These are phyloP conservation scores for Thomomys bottae DNA, from an alignment of 2,113 vertebrate species.

Conservation along the genomic window DNA sequence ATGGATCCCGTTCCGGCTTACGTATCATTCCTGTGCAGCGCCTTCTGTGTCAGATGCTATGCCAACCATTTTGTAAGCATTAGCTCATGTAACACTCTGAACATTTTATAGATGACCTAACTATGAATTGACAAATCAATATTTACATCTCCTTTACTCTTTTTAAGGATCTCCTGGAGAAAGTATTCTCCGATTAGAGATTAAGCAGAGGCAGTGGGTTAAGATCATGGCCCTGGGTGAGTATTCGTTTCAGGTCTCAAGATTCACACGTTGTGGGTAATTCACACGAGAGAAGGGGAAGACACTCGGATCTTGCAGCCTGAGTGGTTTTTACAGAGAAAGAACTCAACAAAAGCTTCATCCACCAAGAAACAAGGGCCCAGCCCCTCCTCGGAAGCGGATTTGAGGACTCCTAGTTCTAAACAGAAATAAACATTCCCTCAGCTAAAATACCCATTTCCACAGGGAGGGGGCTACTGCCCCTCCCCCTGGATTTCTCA, in stretches of 20 bases:
- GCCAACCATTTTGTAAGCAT: conserved; percentile 22
- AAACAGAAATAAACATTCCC: background rate
- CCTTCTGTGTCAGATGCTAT: background rate
- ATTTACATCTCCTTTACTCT: background rate
- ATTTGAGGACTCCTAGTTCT: background rate
- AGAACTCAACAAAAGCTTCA: background rate
- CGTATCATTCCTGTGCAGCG: background rate
- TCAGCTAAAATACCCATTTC: background rate
- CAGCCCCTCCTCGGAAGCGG: background rate
- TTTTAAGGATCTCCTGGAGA: conserved; percentile 1
- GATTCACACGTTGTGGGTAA: background rate
- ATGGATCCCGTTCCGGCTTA: background rate
- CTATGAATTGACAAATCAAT: background rate
- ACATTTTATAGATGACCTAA: conserved; percentile 27
- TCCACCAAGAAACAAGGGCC: background rate
- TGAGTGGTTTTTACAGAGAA: background rate
- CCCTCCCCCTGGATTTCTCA: background rate
- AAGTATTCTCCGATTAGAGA: background rate
- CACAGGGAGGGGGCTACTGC: too few relatives aligned
- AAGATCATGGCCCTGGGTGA: background rate
- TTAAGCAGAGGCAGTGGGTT: background rate
- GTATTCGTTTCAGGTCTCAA: background rate
- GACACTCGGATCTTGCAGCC: background rate
- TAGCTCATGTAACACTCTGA: background rate
- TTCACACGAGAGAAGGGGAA: background rate